Evolutionary conservation across 2,113 vertebrate genomes (phyloP), one percentile per base, ranked within the genome.

Genomic region (Mystacornis crossleyi): DNA sequence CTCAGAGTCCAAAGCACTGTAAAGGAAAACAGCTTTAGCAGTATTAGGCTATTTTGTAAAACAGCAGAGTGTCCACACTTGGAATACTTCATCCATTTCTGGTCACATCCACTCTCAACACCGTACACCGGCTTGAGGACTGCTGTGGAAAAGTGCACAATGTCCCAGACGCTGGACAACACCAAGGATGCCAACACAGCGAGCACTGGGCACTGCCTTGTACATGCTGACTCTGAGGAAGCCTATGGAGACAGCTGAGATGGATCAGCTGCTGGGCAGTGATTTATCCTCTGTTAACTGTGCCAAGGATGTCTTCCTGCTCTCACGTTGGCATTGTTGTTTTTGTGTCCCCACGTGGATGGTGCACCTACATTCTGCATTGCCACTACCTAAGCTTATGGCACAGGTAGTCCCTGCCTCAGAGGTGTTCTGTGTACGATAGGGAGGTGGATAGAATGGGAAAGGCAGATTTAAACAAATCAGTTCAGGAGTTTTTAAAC

Each of bases 371-470:
- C 14, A 6, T 84, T 89, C 23, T 40, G 45, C 18, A 40, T 17
- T 83, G 67, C 24, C 8, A 5, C 31, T 20, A 0, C 0, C 1
- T 34, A 38, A 72, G 18, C 38, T 73, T 48, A 5, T 8, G 24
- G 36, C 25, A 25, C 25, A 58, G 65, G 43, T 31, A 14, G 20
- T 34, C 33, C 18, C 61, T 65, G 40, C 57, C 51, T 67, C 55
- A 36, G 0, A 66, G 21, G 6, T 43, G 24, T 6, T 40, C 11
- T 43, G 45, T 33, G 9, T 50, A 8, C 60, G n/a, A 10, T 17
- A n/a, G 43, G 43, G 24, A 36, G 43, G 23, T 45, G 61, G 55
- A 7, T 15, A 29, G 78, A 25, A 40, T 19, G 21, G 43, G 57
- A 53, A 90, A 79, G 31, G 29, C 28, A 28, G 43, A 40, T 34